Conservation (phyloP, 2,113 vertebrate species). For the Rhipidura dahli region DNA sequence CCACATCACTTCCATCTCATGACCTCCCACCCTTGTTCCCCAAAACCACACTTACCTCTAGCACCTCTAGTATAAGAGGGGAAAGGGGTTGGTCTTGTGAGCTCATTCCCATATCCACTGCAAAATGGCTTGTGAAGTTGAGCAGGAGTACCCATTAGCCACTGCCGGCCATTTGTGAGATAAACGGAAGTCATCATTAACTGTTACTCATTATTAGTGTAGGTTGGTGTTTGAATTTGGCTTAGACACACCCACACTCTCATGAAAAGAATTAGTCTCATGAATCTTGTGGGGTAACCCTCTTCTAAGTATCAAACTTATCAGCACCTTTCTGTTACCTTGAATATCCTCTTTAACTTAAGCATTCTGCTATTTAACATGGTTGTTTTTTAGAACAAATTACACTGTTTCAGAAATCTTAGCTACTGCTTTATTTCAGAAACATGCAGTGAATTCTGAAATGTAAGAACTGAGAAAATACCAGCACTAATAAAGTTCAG, state of each 20-base stretch:
- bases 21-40: slow-evolving; percentile 63
- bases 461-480: background rate
- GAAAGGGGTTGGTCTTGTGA: slow-evolving; percentile 69
- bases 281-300: background rate
- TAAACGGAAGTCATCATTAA: background rate
- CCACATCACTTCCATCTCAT: slow-evolving; percentile 64
- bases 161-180: background rate
- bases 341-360: background rate
- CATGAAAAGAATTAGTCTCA: background rate
- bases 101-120: slow-evolving; percentile 65
- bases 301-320: background rate
- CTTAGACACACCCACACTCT: background rate
- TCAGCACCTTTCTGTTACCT: background rate
- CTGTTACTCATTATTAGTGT: background rate
- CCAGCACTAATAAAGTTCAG: background rate
- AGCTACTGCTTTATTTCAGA: background rate
- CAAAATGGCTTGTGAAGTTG: slow-evolving; percentile 52
- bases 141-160: slow-evolving; percentile 1
- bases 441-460: background rate
- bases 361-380: background rate
- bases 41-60: slow-evolving; percentile 78
- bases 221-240: background rate
- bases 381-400: background rate
- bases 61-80: slow-evolving; percentile 50
- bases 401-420: background rate